Evolutionary conservation across 2,797 vertebrate genomes (phyloP).

Genomic region (Petrocephalus sullivani): DNA sequence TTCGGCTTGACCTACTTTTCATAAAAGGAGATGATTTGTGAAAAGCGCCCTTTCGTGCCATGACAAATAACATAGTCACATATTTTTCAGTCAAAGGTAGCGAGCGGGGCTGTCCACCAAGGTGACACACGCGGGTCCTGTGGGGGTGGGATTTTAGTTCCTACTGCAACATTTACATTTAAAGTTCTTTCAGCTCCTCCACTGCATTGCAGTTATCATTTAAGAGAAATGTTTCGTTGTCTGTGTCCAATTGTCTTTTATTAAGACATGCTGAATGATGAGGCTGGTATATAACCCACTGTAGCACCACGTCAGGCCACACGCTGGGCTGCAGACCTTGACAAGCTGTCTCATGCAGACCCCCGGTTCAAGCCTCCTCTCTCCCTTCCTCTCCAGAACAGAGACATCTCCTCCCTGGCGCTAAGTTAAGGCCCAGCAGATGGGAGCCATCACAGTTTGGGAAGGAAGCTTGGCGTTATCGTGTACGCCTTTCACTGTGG

Average conservation of each 20-base stretch:
- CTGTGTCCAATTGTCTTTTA: background rate
- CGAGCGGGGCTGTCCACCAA: background rate
- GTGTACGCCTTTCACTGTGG: background rate
- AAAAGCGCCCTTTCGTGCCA: background rate
- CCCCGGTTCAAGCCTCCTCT: slow-evolving; percentile 1
- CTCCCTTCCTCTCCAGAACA: background rate
- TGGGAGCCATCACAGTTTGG: background rate
- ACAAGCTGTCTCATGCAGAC: background rate
- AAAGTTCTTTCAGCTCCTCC: background rate
- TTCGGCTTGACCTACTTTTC: slow-evolving; percentile 15
- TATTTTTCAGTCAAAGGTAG: slow-evolving; percentile 10
- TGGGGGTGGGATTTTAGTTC: background rate
- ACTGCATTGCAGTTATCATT: background rate
- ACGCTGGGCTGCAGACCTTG: background rate
- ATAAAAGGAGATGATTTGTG: slow-evolving; percentile 1
- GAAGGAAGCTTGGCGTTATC: background rate
- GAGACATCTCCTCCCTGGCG: slow-evolving; percentile 2
- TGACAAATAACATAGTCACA: background rate
- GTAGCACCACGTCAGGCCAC: background rate
- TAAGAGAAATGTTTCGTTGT: background rate
- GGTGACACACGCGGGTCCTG: background rate
- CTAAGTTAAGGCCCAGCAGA: slow-evolving; percentile 9
- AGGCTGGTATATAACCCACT: background rate
- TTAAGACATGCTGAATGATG: background rate
- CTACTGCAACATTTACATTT: background rate